These are phyloP conservation scores for Centropus unirufus DNA, from an alignment of 2,113 vertebrate species.

Conservation along the genomic window DNA sequence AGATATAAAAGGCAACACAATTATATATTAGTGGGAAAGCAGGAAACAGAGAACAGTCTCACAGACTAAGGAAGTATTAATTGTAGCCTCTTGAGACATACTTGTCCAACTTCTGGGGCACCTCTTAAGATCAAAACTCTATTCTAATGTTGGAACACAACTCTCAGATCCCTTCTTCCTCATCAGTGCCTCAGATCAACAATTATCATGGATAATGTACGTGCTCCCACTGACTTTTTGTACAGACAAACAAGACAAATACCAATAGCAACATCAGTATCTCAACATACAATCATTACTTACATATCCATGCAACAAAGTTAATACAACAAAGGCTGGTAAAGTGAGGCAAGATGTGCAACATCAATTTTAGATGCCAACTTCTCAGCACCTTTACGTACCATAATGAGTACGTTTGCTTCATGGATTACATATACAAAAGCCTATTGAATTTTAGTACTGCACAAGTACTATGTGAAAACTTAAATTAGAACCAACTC, in stretches of 20 bases:
- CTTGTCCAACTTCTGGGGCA: not conserved
- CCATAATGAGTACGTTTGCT: not conserved
- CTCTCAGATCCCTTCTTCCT: not conserved
- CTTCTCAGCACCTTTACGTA: not conserved
- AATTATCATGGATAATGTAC: not conserved
- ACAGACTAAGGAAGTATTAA: not conserved
- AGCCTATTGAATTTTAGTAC: not conserved
- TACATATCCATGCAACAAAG: not conserved
- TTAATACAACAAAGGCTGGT: not conserved
- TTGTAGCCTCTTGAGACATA: not conserved
- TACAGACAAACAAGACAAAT: not conserved
- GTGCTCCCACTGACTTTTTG: too few species aligned
- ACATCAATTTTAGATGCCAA: not conserved
- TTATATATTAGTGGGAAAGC: not conserved
- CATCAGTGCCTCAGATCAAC: not conserved
- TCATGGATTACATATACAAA: not conserved
- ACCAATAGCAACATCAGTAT: not conserved
- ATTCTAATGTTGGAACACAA: not conserved
- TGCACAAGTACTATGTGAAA: not conserved
- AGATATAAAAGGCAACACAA: not conserved
- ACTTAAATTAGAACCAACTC: not conserved
- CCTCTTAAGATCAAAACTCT: not conserved
- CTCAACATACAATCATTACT: not conserved
- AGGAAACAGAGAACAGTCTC: not conserved
- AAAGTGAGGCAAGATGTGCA: not conserved